Evolutionary conservation across 2,797 vertebrate species (phyloP), one percentile per base, ranked within the genome.

Genomic region (Notolabrus celidotus): DNA sequence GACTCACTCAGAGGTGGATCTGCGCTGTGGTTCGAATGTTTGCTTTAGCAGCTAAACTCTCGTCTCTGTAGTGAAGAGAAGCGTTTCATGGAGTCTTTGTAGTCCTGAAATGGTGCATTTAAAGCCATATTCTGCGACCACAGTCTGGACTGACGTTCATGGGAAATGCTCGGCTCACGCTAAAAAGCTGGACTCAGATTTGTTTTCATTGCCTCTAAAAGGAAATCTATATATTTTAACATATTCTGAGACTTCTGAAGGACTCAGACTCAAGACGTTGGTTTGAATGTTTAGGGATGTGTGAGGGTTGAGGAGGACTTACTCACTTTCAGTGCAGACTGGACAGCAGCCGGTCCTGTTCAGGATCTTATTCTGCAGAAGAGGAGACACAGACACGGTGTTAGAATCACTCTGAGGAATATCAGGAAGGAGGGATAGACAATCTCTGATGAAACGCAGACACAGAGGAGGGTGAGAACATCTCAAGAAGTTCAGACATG

Each of bases 261-360:
- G 5, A 27, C 27, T 72, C 33, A 55, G 38, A 36, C 47, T 34
- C 22, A 27, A 71, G 33, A 29, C 17, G 7, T 14, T 27, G 31
- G 25, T 16, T 53, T 10, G 25, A n/a, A 46, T 23, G 23, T 27
- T 43, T 22, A 15, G 41, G 17, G 10, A 29, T 5, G 27, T 0
- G 15, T 46, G 49, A 50, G 31, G 46, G 27, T 15, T 20, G 42
- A 67, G 67, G 54, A 60, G 60, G 88, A 96, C 95, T 94, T 94
- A 99, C 97, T 98, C 94, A 97, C 97, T 99, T 97, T 99, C 98
- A 93, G 97, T 98, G 95, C 98, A 99, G 90, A 99, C 97, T 27
- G 98, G 97, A 87, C 98, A 99, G 94, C 98, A 99, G 94, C 98
- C 97, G 77, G 98, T 99, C 83, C 97, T 94, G 94, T 98, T 99